A percentile compares a stretch with the other conserved stretches of the same genome.
phyloP scores from a whole-genome alignment of 2,888 invertebrate species.

The Agelastica alni region DNA sequence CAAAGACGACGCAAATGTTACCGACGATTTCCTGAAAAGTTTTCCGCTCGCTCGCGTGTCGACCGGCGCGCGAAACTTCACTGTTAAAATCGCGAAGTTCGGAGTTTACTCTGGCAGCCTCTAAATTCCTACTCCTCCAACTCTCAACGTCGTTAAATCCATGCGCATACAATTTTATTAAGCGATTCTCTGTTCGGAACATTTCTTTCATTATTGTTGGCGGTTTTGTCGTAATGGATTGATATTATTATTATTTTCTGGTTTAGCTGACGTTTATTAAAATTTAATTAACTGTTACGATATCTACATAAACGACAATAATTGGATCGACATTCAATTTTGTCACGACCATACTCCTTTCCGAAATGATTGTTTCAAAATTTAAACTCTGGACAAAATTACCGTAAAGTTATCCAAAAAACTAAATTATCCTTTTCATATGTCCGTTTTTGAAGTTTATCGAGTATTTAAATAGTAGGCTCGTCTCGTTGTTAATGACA shows the following conservation, averaged over 20 bases:
- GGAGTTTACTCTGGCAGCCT: background rate
- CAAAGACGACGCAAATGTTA: background rate
- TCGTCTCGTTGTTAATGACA: too few species aligned
- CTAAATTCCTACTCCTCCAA: slow-evolving; percentile 22
- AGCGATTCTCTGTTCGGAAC: slow-evolving; percentile 11
- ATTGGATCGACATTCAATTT: too few species aligned
- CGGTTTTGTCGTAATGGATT: slow-evolving; percentile 8
- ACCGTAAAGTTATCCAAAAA: too few species aligned
- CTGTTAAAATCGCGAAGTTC: slow-evolving; percentile 7
- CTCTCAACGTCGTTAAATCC: slow-evolving; percentile 19
- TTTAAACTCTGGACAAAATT: too few species aligned
- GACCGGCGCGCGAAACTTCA: slow-evolving; percentile 13
- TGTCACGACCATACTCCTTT: too few species aligned
- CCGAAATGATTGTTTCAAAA: too few species aligned
- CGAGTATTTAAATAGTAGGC: too few species aligned
- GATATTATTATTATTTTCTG: slow-evolving; percentile 5
- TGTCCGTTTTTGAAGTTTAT: too few species aligned
- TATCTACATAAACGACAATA: too few species aligned
- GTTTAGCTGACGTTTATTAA: background rate
- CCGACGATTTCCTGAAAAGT: background rate
- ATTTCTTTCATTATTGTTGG: slow-evolving; percentile 11
- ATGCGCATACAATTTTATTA: slow-evolving; percentile 28
- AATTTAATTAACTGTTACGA: background rate
- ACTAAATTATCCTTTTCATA: too few species aligned
- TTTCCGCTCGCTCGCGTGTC: slow-evolving; percentile 4